Conservation (phyloP, 2,113 vertebrate genomes). For the Climacteris rufus region DNA sequence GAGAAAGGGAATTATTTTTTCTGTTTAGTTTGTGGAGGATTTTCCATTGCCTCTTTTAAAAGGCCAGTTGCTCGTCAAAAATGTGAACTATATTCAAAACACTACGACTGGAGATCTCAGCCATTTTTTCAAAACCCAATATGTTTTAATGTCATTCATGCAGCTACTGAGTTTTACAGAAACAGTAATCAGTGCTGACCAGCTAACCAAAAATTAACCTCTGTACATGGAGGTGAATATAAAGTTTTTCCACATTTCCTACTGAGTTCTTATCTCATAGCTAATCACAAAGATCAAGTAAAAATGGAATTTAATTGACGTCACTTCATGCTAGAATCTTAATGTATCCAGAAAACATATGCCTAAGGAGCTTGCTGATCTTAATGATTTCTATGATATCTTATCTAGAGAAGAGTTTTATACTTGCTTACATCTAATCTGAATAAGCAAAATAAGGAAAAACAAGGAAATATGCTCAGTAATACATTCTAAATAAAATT, state of each 20-base stretch:
- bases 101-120: background rate
- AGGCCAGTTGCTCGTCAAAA: background rate
- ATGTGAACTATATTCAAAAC: background rate
- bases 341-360: background rate
- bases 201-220: background rate
- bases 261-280: background rate
- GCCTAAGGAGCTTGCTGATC: background rate
- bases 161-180: background rate
- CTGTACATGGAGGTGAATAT: background rate
- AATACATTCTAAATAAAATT: background rate
- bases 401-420: background rate
- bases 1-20: background rate
- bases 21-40: background rate
- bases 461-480: background rate
- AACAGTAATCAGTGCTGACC: background rate
- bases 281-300: slow-evolving; percentile 5
- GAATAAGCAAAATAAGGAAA: background rate
- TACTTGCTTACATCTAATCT: background rate
- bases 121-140: background rate
- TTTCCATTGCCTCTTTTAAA: background rate
- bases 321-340: background rate
- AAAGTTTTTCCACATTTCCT: background rate
- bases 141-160: background rate
- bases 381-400: background rate
- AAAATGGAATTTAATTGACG: slow-evolving; percentile 45